Evolutionary conservation across 2,888 invertebrate species (phyloP).

Genomic region (Seira ritae): DNA sequence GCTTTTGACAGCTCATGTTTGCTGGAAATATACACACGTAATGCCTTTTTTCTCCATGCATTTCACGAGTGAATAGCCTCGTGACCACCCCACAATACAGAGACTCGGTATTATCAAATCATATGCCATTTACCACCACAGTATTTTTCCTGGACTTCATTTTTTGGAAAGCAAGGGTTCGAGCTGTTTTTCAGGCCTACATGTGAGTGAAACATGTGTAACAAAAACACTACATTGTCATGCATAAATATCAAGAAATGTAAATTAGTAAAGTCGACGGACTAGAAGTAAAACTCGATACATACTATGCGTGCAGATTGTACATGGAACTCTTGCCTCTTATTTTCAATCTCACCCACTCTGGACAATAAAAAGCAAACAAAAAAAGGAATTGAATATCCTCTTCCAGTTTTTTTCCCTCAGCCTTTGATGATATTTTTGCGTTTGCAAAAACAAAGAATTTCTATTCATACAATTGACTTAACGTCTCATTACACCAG

Average conservation of each 20-base stretch:
- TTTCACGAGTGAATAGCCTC: not conserved
- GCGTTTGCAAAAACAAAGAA: constrained; percentile 31
- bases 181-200: not conserved
- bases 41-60: not conserved
- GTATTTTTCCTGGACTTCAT: too few species aligned
- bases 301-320: too few species aligned
- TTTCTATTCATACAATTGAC: too few species aligned
- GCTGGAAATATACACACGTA: not conserved
- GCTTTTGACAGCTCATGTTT: constrained; percentile 42
- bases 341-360: too few species aligned
- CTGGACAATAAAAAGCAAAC: not conserved
- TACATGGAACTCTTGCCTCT: too few species aligned
- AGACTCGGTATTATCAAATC: not conserved
- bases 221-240: not conserved
- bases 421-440: constrained; percentile 55
- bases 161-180: not conserved
- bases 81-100: not conserved
- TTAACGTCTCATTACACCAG: too few species aligned
- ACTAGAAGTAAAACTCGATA: too few species aligned
- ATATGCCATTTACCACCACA: too few species aligned
- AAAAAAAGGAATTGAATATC: not conserved
- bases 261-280: not conserved
- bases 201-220: constrained; percentile 6
- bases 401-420: not conserved
- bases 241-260: constrained; percentile 9